Conservation (phyloP, 2,797 vertebrate species). For the Tokudaia muenninki region DNA sequence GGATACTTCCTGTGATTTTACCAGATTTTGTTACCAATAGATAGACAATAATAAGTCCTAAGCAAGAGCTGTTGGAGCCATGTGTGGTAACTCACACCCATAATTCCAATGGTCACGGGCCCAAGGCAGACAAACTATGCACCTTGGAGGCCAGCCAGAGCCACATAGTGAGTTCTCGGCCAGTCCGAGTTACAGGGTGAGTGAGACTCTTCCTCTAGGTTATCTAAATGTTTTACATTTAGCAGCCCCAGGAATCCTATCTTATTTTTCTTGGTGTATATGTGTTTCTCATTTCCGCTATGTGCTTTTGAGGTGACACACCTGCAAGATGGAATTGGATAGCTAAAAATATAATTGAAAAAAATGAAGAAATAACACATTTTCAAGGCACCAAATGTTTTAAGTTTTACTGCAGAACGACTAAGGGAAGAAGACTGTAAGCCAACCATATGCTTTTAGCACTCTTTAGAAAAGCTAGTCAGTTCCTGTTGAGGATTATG, state of each 20-base stretch:
- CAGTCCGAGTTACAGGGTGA: not conserved
- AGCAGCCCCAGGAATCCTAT: not conserved
- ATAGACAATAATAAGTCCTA: not conserved
- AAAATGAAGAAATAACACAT: not conserved
- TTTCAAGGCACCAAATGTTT: conserved; percentile 52
- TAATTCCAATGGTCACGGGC: not conserved
- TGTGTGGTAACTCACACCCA: not conserved
- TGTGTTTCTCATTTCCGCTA: conserved; percentile 26
- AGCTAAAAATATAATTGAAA: conserved; percentile 25
- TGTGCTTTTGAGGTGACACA: not conserved
- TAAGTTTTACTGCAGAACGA: conserved; percentile 35
- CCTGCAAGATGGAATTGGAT: not conserved
- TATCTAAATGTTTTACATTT: not conserved
- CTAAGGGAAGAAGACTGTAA: not conserved
- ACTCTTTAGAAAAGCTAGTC: conserved; percentile 11
- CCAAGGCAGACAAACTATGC: not conserved
- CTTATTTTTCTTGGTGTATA: not conserved
- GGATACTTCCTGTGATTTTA: not conserved
- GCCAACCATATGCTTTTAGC: not conserved
- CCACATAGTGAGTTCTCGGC: not conserved
- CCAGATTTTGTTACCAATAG: not conserved
- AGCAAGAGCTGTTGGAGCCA: not conserved
- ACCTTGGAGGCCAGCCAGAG: not conserved
- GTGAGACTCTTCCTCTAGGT: not conserved
- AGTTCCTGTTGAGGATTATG: not conserved